phyloP scores from a whole-genome alignment of 2,888 invertebrate genomes.

The Torymus texanus region DNA sequence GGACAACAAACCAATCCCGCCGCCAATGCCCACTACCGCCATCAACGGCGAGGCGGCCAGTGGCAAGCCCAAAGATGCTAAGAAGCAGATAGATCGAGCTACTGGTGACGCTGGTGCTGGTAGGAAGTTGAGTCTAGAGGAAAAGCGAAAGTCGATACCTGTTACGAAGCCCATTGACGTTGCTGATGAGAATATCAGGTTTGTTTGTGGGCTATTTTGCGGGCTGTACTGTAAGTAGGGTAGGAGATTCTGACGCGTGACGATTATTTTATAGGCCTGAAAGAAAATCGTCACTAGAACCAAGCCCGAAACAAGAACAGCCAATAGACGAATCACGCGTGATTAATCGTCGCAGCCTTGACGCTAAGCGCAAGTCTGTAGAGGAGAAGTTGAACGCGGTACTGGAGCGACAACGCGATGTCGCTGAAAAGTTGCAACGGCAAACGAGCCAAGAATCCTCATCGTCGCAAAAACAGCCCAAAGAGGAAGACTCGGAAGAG shows the following conservation, averaged over 20 bases:
- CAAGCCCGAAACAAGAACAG: conserved; percentile 42
- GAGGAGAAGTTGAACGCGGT: conserved; percentile 73
- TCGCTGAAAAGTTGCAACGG: conserved; percentile 14
- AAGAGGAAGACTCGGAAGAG: conserved; percentile 28
- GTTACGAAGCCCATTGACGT: conserved; percentile 63
- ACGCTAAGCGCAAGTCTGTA: conserved; percentile 71
- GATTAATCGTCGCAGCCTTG: conserved; percentile 64
- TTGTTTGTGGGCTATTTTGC: conserved; percentile 57
- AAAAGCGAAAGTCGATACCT: conserved; percentile 71
- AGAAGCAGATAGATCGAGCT: conserved; percentile 57
- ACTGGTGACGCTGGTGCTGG: conserved; percentile 59
- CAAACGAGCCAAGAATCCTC: no score
- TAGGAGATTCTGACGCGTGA: conserved; percentile 60
- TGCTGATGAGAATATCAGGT: conserved; percentile 59
- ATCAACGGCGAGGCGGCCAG: no score
- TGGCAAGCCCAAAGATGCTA: no score
- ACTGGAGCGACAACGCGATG: conserved; percentile 69
- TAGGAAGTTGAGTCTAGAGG: conserved; percentile 65
- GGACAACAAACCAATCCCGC: no score
- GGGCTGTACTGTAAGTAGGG: conserved; percentile 68
- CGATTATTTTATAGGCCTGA: conserved; percentile 25
- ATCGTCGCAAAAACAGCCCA: background rate
- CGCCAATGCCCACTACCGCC: no score
- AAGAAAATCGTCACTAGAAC: conserved; percentile 43
- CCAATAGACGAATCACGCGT: conserved; percentile 24